Conservation (phyloP, 2,888 invertebrate species). For the Tridacna crocea region DNA sequence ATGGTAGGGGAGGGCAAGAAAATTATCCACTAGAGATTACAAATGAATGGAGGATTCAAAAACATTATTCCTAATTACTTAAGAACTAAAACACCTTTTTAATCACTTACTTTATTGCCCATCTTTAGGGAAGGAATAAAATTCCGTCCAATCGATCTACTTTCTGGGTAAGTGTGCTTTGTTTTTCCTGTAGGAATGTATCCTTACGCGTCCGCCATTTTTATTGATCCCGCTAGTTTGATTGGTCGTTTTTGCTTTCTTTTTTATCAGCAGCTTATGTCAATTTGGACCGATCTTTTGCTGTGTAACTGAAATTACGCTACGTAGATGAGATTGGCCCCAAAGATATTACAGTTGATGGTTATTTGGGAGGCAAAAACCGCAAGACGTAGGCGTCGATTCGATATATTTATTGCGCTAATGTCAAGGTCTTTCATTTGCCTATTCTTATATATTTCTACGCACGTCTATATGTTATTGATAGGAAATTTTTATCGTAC, state of each 20-base stretch:
- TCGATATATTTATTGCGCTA: neutral
- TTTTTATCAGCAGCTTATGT: neutral
- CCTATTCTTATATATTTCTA: neutral
- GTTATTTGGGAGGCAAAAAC: too few species aligned
- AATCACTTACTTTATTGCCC: constrained; percentile 18
- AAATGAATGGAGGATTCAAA: neutral
- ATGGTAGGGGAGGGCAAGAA: neutral
- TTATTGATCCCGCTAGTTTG: neutral
- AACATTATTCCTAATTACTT: constrained; percentile 20
- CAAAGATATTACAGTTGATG: too few species aligned
- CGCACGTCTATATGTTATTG: too few species aligned
- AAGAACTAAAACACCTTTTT: neutral
- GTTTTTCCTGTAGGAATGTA: neutral
- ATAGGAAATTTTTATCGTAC: neutral
- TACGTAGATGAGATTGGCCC: too few species aligned
- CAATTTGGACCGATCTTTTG: too few species aligned
- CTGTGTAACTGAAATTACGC: too few species aligned
- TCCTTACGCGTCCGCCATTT: neutral
- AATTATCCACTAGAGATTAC: neutral
- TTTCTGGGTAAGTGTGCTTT: neutral
- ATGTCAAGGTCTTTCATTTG: constrained; percentile 6
- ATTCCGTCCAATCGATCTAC: constrained; percentile 12
- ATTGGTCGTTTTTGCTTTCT: neutral
- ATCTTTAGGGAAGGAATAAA: constrained; percentile 22
- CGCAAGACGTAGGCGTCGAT: neutral